Evolutionary conservation across 2,888 invertebrate species (phyloP).

Genomic region (Isoperla grammatica): DNA sequence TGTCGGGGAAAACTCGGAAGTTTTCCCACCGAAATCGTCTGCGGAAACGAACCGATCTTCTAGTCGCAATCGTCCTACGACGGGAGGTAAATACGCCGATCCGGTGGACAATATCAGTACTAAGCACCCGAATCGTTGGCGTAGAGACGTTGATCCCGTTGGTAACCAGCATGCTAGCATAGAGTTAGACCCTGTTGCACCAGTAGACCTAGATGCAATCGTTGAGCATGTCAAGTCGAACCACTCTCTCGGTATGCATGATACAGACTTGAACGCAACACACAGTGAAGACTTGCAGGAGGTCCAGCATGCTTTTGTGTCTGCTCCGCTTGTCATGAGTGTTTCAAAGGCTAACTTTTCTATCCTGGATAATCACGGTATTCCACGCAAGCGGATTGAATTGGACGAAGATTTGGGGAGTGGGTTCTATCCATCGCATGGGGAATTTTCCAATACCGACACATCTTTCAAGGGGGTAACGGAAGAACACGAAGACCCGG

Average conservation of each 20-base stretch:
- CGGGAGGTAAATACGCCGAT: conserved; percentile 46
- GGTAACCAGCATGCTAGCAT: conserved; percentile 52
- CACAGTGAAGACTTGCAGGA: conserved; percentile 7
- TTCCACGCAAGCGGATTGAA: neutral
- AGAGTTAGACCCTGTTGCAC: conserved; percentile 10
- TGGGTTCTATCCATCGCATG: conserved; percentile 6
- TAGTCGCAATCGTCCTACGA: conserved; percentile 56
- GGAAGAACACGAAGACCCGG: conserved; percentile 9
- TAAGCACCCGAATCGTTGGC: conserved; percentile 50
- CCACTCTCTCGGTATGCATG: conserved; percentile 11
- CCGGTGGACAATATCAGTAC: neutral
- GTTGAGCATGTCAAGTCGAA: conserved; percentile 5
- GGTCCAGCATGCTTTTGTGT: conserved; percentile 29
- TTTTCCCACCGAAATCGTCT: conserved; percentile 61
- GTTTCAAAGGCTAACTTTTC: conserved; percentile 15
- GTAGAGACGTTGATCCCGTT: conserved; percentile 62
- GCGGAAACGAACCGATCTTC: conserved; percentile 67
- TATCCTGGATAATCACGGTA: too few relatives aligned
- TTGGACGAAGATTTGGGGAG: conserved; percentile 23
- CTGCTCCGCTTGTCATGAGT: conserved; percentile 27
- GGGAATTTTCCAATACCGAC: neutral
- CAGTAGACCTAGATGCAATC: conserved; percentile 5
- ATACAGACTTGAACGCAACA: neutral
- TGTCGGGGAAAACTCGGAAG: conserved; percentile 70
- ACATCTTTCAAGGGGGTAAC: neutral